Base-by-base conservation (phyloP, 2,888 invertebrate species). In the Drosophila robusta region DNA sequence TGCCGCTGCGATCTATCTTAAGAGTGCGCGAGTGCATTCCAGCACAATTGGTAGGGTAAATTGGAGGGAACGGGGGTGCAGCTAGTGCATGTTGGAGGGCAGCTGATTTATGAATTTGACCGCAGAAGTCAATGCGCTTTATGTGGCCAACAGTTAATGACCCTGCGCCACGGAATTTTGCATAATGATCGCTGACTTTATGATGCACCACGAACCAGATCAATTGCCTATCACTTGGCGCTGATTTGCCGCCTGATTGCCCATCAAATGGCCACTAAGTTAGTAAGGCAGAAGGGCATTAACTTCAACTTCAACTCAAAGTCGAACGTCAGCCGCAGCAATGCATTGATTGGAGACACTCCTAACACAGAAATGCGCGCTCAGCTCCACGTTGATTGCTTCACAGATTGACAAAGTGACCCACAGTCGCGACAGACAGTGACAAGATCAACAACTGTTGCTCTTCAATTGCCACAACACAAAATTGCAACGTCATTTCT, bases 81-180 rank as follows among this genome's bases (percentile, higher is more conserved):
- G 41, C 11, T 46, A 56, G 50, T 22, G 45, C 29, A 47, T 18
- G 63, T 66, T 65, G 68, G 64, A 57, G 75, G 63, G 58, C 57
- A 63, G 62, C 86, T 85, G 85, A 85, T 85, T 85, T 85, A 85
- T 85, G 85, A 85, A 85, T 85, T 85, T 85, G 85, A 85, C 85
- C 89, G 85, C 39, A 51, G 62, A 77, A 75, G 75, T 77, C 74
- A 75, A 73, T 66, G 77, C 42, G 52, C 45, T 34, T 42, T 34
- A 32, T 41, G 32, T 22, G 67, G 51, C 52, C 88, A 34, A 34
- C 34, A 82, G 82, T 88, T 82, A 82, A 82, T 82, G 82, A 82
- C 88, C 88, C 88, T 85, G 88, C 55, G 65, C 72, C 60, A 57
- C 32, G 41, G 54, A 47, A 55, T 72, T 73, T 63, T 63, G 60